These are phyloP conservation scores for Dendrocincla tyrannina DNA, from an alignment of 2,797 vertebrate genomes.

Conservation along the genomic window DNA sequence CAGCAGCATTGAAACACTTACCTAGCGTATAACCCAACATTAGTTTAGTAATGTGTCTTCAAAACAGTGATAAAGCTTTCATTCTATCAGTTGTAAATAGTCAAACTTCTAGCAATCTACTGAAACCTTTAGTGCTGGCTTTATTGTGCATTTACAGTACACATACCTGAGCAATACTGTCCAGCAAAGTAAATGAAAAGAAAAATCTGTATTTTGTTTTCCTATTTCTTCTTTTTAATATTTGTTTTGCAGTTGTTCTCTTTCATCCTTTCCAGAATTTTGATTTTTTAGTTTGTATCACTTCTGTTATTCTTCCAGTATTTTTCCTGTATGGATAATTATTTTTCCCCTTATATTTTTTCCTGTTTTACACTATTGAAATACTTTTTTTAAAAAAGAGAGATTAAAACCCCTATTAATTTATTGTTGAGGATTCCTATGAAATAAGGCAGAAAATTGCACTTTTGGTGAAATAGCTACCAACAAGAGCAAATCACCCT, in stretches of 20 bases:
- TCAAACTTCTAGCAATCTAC: neutral
- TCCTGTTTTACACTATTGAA: neutral
- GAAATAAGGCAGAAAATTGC: neutral
- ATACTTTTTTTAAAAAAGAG: neutral
- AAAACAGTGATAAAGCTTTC: neutral
- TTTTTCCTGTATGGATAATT: neutral
- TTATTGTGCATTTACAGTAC: neutral
- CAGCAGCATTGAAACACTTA: neutral
- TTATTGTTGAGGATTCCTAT: neutral
- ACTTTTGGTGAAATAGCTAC: neutral
- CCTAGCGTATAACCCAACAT: neutral
- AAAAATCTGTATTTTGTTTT: neutral
- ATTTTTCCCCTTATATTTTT: neutral
- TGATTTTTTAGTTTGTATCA: neutral
- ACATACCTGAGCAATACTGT: fast-evolving
- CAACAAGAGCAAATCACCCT: neutral
- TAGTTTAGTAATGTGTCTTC: neutral
- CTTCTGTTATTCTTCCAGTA: neutral
- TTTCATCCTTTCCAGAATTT: neutral
- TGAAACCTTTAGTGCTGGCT: neutral
- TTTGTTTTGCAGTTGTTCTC: neutral
- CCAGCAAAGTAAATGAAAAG: neutral
- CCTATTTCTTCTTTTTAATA: neutral
- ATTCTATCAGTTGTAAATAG: neutral
- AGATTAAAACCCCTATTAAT: neutral